Percentiles rank a stretch among this genome's conserved stretches.
These are phyloP conservation scores for Cosmopolites sordidus DNA, from an alignment of 2,888 invertebrate species.

Conservation along the genomic window DNA sequence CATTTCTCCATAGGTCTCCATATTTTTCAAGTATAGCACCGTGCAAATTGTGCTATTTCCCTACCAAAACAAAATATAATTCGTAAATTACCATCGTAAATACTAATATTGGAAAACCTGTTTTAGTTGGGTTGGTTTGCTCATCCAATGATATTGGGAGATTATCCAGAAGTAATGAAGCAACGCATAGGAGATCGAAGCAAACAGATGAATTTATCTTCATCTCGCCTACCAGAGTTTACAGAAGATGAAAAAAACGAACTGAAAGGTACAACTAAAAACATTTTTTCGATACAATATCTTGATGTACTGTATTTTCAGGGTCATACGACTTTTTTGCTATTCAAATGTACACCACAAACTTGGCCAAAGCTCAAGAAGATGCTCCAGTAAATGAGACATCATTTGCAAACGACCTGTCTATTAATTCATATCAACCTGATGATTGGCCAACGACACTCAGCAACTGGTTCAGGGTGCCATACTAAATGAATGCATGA, in stretches of 20 bases:
- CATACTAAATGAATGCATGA: too few species aligned
- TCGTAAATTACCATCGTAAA: too few species aligned
- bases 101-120: too few species aligned
- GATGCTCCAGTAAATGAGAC: slow-evolving; percentile 13
- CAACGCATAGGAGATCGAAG: slow-evolving; percentile 42
- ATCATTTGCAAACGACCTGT: slow-evolving; percentile 36
- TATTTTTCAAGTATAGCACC: too few species aligned
- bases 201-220: slow-evolving; percentile 53
- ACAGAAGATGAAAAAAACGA: slow-evolving; percentile 56
- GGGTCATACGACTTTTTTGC: slow-evolving; percentile 65
- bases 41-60: too few species aligned
- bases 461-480: slow-evolving; percentile 25
- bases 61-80: too few species aligned
- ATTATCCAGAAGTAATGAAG: slow-evolving; percentile 17
- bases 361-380: slow-evolving; percentile 10
- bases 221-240: slow-evolving; percentile 61
- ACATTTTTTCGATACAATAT: neutral
- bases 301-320: neutral
- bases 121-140: slow-evolving; percentile 20
- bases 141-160: slow-evolving; percentile 16
- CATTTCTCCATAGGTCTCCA: too few species aligned
- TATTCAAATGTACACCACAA: slow-evolving; percentile 65
- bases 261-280: slow-evolving; percentile 47
- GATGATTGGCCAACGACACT: slow-evolving; percentile 26
- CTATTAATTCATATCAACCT: slow-evolving; percentile 17